Evolutionary conservation across 2,797 vertebrate species (phyloP).

Genomic region (Taenioides sp.): DNA sequence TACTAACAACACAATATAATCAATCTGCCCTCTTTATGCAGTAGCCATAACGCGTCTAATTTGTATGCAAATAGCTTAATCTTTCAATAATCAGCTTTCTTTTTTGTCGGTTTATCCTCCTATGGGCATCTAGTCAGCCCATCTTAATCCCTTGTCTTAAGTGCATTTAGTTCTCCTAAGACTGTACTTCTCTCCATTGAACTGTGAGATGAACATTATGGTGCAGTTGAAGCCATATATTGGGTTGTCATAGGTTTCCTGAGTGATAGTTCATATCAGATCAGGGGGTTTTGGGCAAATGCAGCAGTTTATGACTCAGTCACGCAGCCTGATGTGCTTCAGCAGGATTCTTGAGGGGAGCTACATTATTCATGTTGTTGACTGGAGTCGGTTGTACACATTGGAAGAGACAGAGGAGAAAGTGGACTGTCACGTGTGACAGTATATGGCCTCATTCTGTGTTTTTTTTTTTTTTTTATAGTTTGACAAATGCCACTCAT

Average conservation of each 20-base stretch:
- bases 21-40: slow-evolving; percentile 39
- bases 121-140: slow-evolving; percentile 51
- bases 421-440: slow-evolving; percentile 45
- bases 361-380: slow-evolving; percentile 80
- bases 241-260: slow-evolving; percentile 10
- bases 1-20: slow-evolving; percentile 43
- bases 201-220: slow-evolving; percentile 15
- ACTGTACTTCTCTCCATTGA: slow-evolving; percentile 21
- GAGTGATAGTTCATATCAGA: slow-evolving; percentile 32
- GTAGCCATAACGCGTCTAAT: slow-evolving; percentile 54
- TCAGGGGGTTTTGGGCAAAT: slow-evolving; percentile 40
- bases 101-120: slow-evolving; percentile 68
- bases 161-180: slow-evolving; percentile 52
- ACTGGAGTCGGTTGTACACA: slow-evolving; percentile 69
- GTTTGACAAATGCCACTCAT: background rate
- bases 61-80: slow-evolving; percentile 76
- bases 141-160: slow-evolving; percentile 62
- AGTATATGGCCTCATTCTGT: background rate
- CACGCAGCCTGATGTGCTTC: slow-evolving; percentile 65
- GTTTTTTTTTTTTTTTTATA: background rate
- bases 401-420: slow-evolving; percentile 51
- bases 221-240: background rate
- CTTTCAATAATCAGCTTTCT: slow-evolving; percentile 74
- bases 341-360: slow-evolving; percentile 66
- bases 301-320: slow-evolving; percentile 63